A percentile compares a stretch with the other conserved stretches of the same genome.
phyloP scores from a whole-genome alignment of 2,888 invertebrate species.

The Conus canariensis region DNA sequence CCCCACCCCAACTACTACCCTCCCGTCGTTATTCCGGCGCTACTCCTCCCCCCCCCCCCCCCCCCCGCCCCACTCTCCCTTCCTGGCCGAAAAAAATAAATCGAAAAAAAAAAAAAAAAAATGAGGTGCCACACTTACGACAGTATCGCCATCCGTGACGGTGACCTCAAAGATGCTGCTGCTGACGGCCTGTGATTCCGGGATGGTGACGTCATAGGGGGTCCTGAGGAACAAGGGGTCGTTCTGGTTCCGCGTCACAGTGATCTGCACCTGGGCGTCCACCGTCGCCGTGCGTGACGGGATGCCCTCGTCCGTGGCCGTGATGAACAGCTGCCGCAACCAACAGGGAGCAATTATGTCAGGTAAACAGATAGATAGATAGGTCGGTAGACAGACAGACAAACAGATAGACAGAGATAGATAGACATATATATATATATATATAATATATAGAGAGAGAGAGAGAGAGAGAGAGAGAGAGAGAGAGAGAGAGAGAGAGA shows the following conservation, averaged over 20 bases:
- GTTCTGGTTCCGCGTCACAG: slow-evolving; percentile 63
- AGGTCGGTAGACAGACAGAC: neutral
- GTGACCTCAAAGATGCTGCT: slow-evolving; percentile 49
- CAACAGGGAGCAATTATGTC: neutral
- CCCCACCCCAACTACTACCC: too few species aligned
- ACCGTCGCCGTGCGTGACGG: slow-evolving; percentile 50
- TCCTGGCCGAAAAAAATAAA: neutral
- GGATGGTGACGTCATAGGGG: slow-evolving; percentile 58
- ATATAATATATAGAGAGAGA: too few species aligned
- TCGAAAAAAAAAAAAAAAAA: neutral
- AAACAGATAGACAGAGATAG: neutral
- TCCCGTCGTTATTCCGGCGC: too few species aligned
- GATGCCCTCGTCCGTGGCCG: slow-evolving; percentile 65
- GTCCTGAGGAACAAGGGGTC: slow-evolving; percentile 62
- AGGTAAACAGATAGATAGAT: neutral
- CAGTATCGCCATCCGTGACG: slow-evolving; percentile 45
- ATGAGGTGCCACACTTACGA: slow-evolving; percentile 35
- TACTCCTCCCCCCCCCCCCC: too few species aligned
- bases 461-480: too few species aligned
- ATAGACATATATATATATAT: too few species aligned
- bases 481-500: too few species aligned
- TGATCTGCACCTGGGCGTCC: slow-evolving; percentile 59
- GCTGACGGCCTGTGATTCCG: slow-evolving; percentile 54
- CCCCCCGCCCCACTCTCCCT: neutral
- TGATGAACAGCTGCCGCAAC: slow-evolving; percentile 53